Evolutionary conservation across 2,797 vertebrate species (phyloP), one percentile per base, ranked within the genome.

Genomic region (Selene dorsalis): DNA sequence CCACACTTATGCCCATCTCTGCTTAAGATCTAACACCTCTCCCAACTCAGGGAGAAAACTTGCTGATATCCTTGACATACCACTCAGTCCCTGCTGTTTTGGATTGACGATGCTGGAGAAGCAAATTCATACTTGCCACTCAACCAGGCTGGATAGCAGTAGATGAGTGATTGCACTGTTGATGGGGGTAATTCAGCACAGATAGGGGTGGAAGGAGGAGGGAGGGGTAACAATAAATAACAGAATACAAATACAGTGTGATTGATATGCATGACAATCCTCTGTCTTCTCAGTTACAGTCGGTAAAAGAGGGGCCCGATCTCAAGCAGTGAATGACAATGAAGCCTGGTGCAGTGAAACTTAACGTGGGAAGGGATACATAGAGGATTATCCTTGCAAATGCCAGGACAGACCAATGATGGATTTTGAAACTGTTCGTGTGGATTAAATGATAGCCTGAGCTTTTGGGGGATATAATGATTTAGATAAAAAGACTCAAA

Each of bases 171-270:
- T 88, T 85, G 83, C 68, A 65, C 38, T 64, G 65, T 60, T 88
- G 75, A 88, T 83, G 81, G 67, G 74, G 75, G 78, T 74, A 87
- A 91, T 91, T 82, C 79, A 82, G 76, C 83, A 73, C 77, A 75
- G 62, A 79, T 12, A 60, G 56, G 41, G 56, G 30, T 13, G 48
- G 30, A 22, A 16, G 28, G 45, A 60, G 52, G 32, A 17, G 39
- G 26, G 13, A 50, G 43, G 55, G 48, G 35, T 1, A 18, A 7
- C 8, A 38, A 65, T 81, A 83, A 86, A 84, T 77, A 76, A 78
- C 74, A 53, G 69, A 84, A 77, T 73, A 83, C 75, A 82, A 85
- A 85, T 76, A 70, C 57, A 18, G 62, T 53, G 35, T 76, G 79
- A 86, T 59, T 90, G 68, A 90, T 83, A 76, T 26, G 28, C 57